Conservation (phyloP, 2,113 vertebrate species). For the Seriola quinqueradiata region DNA sequence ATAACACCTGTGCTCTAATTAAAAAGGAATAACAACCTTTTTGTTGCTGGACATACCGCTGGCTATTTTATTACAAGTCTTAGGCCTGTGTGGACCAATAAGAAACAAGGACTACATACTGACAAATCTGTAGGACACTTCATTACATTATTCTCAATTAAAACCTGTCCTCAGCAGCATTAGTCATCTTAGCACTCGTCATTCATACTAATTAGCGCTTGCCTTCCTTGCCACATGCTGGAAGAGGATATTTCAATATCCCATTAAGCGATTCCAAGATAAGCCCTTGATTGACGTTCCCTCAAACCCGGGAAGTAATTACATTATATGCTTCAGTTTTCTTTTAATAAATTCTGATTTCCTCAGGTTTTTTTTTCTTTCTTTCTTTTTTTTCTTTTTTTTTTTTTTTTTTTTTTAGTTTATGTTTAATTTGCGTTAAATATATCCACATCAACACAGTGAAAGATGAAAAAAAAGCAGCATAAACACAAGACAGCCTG, state of each 20-base stretch:
- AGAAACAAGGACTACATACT: conserved; percentile 75
- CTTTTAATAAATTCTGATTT: conserved; percentile 78
- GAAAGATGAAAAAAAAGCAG: neutral
- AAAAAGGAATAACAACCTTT: conserved; percentile 5
- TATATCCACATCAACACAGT: conserved; percentile 20
- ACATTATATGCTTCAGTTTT: conserved; percentile 82
- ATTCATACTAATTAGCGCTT: conserved; percentile 86
- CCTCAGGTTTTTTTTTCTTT: conserved; percentile 24
- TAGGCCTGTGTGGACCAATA: conserved; percentile 64
- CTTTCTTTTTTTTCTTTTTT: conserved; percentile 27
- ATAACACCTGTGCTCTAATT: conserved; percentile 25
- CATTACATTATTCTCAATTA: conserved; percentile 88
- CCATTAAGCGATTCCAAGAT: conserved; percentile 84
- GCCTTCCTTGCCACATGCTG: conserved; percentile 80
- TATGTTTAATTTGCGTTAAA: conserved; percentile 51
- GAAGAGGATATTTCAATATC: conserved; percentile 86
- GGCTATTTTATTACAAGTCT: conserved; percentile 43
- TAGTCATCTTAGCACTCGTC: conserved; percentile 85
- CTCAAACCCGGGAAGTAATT: conserved; percentile 82
- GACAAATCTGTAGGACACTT: conserved; percentile 82
- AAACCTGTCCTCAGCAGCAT: conserved; percentile 85
- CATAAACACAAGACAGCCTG: conserved; percentile 26
- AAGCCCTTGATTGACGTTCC: conserved; percentile 83
- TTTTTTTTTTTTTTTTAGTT: neutral
- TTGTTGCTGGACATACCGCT: conserved; percentile 37